Evolutionary conservation across 1,140 invertebrate species (phyloP).

Genomic region (Ruditapes philippinarum): DNA sequence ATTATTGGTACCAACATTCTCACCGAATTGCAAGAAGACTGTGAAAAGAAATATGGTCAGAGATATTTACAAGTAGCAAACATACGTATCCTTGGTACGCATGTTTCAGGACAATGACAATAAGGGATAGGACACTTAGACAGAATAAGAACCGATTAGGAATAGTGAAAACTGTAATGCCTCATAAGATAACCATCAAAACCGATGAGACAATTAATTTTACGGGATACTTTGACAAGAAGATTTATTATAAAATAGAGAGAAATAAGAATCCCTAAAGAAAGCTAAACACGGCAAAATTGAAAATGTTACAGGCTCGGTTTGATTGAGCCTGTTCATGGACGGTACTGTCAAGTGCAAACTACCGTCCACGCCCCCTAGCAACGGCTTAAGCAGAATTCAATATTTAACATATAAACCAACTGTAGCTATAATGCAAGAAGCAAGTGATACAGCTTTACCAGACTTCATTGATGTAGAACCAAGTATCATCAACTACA

Average conservation of each 20-base stretch:
- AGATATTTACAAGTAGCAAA: slow-evolving; percentile 33
- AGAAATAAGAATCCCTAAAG: too few relatives aligned
- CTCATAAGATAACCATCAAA: background rate
- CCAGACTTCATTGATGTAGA: slow-evolving; percentile 44
- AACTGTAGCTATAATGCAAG: slow-evolving; percentile 36
- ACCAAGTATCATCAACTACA: slow-evolving; percentile 42
- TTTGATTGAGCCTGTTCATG: too few relatives aligned
- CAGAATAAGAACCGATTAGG: background rate
- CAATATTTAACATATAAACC: too few relatives aligned
- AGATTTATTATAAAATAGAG: too few relatives aligned
- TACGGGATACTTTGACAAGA: slow-evolving; percentile 45
- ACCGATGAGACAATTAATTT: slow-evolving; percentile 44
- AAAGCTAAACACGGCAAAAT: too few relatives aligned
- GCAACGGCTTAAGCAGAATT: too few relatives aligned
- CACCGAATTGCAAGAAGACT: background rate
- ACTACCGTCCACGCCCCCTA: too few relatives aligned
- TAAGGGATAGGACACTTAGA: background rate
- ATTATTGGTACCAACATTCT: slow-evolving; percentile 17
- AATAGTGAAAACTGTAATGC: slow-evolving; percentile 27
- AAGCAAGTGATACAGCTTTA: background rate
- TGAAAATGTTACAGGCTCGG: too few relatives aligned
- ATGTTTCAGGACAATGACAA: background rate
- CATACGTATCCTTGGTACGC: slow-evolving; percentile 1
- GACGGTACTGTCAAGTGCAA: too few relatives aligned
- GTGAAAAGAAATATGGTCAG: background rate